These are phyloP conservation scores for Ormyrus rosae DNA, from an alignment of 2,888 invertebrate genomes.

Conservation along the genomic window DNA sequence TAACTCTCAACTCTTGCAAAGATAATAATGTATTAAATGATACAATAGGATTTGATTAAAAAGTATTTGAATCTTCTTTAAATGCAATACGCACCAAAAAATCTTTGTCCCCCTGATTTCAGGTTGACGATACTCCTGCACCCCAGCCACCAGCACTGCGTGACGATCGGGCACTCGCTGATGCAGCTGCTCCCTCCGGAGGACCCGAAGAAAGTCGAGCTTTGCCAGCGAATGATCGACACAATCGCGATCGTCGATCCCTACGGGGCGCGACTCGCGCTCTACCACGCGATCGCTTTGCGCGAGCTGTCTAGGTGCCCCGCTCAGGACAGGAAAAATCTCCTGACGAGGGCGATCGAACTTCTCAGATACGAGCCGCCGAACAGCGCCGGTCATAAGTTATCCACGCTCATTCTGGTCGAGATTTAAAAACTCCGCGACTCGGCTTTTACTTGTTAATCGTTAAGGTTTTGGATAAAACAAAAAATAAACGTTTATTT, in stretches of 20 bases:
- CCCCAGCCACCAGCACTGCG: slow-evolving; percentile 89
- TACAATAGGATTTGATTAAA: neutral
- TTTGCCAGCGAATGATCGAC: slow-evolving; percentile 82
- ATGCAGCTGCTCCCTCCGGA: slow-evolving; percentile 83
- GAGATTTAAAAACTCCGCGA: slow-evolving; percentile 60
- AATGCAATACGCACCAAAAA: neutral
- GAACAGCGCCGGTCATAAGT: slow-evolving; percentile 70
- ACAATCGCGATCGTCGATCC: slow-evolving; percentile 84
- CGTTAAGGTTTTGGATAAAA: no score
- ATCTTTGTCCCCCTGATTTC: slow-evolving; percentile 22
- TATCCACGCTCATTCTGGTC: slow-evolving; percentile 37
- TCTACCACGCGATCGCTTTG: slow-evolving; percentile 87
- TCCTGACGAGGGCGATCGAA: slow-evolving; percentile 68
- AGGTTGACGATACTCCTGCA: slow-evolving; percentile 80
- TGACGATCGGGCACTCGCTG: slow-evolving; percentile 88
- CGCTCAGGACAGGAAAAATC: slow-evolving; percentile 63
- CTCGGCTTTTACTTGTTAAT: no score
- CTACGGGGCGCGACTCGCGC: slow-evolving; percentile 83
- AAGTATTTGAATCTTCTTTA: neutral
- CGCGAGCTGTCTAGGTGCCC: slow-evolving; percentile 80
- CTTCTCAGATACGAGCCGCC: slow-evolving; percentile 72
- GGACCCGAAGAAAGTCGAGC: slow-evolving; percentile 80
- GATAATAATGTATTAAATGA: neutral
- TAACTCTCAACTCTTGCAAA: no score
- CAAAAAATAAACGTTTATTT: no score